These are phyloP conservation scores for Lithophane ornitopus DNA, from an alignment of 2,888 invertebrate species.

Conservation along the genomic window DNA sequence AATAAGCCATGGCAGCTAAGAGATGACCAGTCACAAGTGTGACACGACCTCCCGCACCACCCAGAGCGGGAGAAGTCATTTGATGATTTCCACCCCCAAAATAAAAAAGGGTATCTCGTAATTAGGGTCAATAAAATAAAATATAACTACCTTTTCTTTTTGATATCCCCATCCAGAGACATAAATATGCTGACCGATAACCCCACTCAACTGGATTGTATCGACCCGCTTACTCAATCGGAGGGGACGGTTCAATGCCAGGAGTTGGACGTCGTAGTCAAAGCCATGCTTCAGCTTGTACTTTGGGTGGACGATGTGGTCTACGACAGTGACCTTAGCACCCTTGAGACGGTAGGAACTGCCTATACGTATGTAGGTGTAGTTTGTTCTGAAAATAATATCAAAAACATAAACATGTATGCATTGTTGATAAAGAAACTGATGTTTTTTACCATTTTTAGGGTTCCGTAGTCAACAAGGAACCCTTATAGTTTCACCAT, in stretches of 20 bases:
- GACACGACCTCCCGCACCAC: no score
- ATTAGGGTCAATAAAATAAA: no score
- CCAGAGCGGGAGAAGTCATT: no score
- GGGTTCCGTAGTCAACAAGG: no score
- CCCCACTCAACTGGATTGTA: conserved; percentile 69
- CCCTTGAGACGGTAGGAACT: conserved; percentile 73
- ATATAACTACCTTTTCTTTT: conserved; percentile 70
- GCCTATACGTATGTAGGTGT: conserved; percentile 76
- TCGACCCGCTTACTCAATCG: conserved; percentile 68
- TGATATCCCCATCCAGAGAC: conserved; percentile 84
- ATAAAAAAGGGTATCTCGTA: no score
- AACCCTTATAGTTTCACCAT: no score
- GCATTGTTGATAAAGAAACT: neutral
- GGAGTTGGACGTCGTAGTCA: conserved; percentile 81
- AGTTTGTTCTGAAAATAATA: conserved; percentile 44
- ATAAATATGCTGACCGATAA: conserved; percentile 66
- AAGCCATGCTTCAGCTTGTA: conserved; percentile 74
- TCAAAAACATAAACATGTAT: neutral
- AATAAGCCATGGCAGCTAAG: no score
- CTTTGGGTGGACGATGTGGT: conserved; percentile 77
- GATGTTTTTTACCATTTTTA: no score
- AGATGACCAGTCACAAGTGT: no score
- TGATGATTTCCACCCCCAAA: no score
- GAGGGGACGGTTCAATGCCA: conserved; percentile 69
- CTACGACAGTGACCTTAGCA: conserved; percentile 66